A percentile compares a stretch with the other conserved stretches of the same genome.
These are phyloP conservation scores for Apodemia duryi DNA, from an alignment of 2,888 invertebrate species.

Conservation along the genomic window DNA sequence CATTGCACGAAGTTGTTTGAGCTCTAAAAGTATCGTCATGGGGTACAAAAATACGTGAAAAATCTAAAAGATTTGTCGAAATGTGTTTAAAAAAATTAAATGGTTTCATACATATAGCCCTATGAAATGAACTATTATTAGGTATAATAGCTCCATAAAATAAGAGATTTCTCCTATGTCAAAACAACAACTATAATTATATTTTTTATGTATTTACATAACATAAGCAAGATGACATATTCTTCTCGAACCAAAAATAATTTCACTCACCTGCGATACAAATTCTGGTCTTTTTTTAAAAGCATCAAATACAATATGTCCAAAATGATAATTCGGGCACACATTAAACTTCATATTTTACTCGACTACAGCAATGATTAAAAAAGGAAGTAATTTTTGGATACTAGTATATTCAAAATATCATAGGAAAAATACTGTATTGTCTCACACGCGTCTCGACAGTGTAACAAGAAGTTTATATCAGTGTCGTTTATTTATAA, in stretches of 20 bases:
- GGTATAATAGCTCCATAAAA: no score
- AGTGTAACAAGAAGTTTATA: background rate
- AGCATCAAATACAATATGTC: slow-evolving; percentile 41
- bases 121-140: no score
- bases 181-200: no score
- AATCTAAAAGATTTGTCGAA: no score
- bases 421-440: background rate
- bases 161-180: no score
- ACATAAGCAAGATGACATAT: no score
- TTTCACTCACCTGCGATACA: slow-evolving; percentile 28
- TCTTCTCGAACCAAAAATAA: background rate
- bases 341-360: slow-evolving; percentile 13
- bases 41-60: no score
- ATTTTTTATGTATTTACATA: no score
- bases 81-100: no score
- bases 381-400: background rate
- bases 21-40: no score
- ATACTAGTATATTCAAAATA: background rate
- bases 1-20: no score
- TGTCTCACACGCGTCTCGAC: background rate
- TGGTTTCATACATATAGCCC: no score
- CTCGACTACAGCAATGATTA: background rate
- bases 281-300: slow-evolving; percentile 32
- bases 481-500: background rate
- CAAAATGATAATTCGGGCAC: slow-evolving; percentile 38